phyloP scores from a whole-genome alignment of 37 sponge, comb jelly and placozoan species.

The Tethya wilhelma region DNA sequence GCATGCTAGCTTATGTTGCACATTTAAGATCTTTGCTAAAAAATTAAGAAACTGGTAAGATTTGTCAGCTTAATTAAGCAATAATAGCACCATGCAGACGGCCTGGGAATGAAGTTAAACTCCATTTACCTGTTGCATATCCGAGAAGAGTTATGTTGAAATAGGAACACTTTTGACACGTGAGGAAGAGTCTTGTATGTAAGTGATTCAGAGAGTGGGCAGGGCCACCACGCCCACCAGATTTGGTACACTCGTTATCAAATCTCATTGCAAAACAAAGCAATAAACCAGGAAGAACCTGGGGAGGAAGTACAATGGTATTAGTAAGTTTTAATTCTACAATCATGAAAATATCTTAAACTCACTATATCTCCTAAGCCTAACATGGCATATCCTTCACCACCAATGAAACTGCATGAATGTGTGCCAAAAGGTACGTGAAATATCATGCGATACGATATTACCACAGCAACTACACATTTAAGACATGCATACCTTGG shows the following conservation, averaged over 20 bases:
- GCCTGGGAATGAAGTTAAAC: no score
- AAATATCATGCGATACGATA: no score
- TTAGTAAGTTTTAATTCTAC: no score
- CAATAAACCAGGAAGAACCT: slow-evolving; percentile 76
- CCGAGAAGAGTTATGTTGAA: slow-evolving; percentile 48
- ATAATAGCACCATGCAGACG: no score
- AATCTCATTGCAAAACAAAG: slow-evolving; percentile 77
- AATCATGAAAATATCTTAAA: neutral
- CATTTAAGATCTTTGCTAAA: no score
- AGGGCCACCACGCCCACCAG: neutral
- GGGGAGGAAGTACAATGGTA: no score
- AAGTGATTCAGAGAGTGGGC: neutral
- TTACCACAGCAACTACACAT: neutral
- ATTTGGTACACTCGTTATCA: slow-evolving; percentile 27
- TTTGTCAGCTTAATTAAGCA: no score
- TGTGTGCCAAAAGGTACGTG: no score
- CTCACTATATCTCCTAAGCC: slow-evolving; percentile 84
- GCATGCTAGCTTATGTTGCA: no score
- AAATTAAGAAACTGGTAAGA: no score
- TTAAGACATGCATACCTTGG: slow-evolving; percentile 53
- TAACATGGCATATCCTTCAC: slow-evolving; percentile 57
- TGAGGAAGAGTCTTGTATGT: neutral
- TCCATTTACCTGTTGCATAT: no score
- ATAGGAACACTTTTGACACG: slow-evolving; percentile 42
- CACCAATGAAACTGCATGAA: slow-evolving; percentile 42